Percentiles rank a stretch among this genome's conserved stretches.
Conservation (phyloP, 2,797 vertebrate species). For the Smutsia gigantea region DNA sequence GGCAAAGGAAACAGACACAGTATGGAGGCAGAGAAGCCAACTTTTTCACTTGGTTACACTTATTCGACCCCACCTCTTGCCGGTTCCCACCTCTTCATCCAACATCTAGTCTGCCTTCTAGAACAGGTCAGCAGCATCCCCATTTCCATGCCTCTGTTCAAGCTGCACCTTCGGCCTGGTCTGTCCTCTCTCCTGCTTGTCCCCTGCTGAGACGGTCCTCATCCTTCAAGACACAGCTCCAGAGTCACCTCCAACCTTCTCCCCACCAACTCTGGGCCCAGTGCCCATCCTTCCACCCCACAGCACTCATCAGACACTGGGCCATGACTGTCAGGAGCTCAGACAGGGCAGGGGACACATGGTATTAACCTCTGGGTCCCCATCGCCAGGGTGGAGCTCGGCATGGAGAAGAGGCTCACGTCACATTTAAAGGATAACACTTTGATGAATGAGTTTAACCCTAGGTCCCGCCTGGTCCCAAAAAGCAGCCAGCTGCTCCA, state of each 20-base stretch:
- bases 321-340: background rate
- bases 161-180: background rate
- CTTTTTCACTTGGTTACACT: too few species aligned
- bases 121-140: background rate
- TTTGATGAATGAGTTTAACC: accelerated
- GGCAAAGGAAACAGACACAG: too few species aligned
- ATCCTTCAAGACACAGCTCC: background rate
- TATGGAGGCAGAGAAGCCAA: too few species aligned
- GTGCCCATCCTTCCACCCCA: background rate
- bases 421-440: background rate
- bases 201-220: too few species aligned
- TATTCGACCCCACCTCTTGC: background rate
- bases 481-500: too few species aligned
- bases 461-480: background rate
- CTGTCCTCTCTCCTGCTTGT: background rate
- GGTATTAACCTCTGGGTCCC: background rate
- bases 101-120: background rate
- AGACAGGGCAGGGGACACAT: accelerated
- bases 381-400: background rate
- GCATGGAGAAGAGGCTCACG: background rate
- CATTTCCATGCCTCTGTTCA: background rate
- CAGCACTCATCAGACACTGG: accelerated
- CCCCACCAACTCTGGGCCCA: background rate
- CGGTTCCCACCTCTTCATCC: background rate
- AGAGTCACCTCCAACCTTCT: background rate